Base-by-base conservation (phyloP, 2,888 invertebrate species). In the Polydrusus tereticollis region DNA sequence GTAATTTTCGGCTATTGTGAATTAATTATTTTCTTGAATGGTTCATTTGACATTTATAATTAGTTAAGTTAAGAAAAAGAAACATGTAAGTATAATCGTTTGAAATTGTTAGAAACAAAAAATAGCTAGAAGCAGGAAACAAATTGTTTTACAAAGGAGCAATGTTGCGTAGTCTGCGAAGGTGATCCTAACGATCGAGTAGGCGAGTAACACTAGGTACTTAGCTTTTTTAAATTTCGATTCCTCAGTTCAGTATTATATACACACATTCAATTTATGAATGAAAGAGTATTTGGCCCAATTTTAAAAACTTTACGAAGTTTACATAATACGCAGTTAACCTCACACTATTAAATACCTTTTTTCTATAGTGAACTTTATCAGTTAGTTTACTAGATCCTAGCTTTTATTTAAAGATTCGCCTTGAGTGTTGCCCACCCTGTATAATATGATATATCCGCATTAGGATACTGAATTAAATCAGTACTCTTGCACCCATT, bases 11-110 rank as follows among this genome's bases (percentile, higher is more conserved):
- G 20, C 18, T 23, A 20, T 64, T 50, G 14, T 41, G 0, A n/a
- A 16, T 16, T 16, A 26, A 26, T 43, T 60, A 14, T 26, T 0
- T 12, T 33, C 18, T 26, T 8, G 26, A 23, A 23, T 23, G 16
- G n/a, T 41, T 16, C 43, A 16, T 26, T 59, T 16, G 0, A 10
- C 23, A 21, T 43, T 23, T 8, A 16, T 26, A 38, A 23, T 8
- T 23, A 43, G 12, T 23, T 59, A 1, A 26, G 36, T 2, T 10
- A 4, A 21, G 14, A n/a, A 20, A 58, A 14, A 14, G n/a, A 38
- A 41, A 36, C 29, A 64, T 64, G 64, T 64, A 64, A 64, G 64
- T 64, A 64, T 36, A n/a, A 16, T 47, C n/a, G 0, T 8, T 12
- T 23, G 6, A 59, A 43, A 43, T 43, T 59, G 12, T 38, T 58